phyloP scores from a whole-genome alignment of 2,797 vertebrate genomes.

The Diplodus puntazzo region DNA sequence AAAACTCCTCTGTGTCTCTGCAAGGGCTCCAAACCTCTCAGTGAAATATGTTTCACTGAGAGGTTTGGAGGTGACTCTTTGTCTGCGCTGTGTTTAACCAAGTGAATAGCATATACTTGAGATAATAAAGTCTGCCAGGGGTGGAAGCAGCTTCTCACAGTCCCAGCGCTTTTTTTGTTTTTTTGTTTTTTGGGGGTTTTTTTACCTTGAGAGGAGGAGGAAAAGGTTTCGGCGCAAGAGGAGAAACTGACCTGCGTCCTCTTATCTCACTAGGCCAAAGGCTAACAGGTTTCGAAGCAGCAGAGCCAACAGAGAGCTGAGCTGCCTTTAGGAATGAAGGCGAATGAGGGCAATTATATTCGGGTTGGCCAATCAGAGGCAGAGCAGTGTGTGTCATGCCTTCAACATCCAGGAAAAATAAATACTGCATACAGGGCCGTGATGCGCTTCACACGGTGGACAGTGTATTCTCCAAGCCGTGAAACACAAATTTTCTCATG shows the following conservation, averaged over 20 bases:
- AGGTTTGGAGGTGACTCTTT: slow-evolving; percentile 16
- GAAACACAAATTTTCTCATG: too few relatives aligned
- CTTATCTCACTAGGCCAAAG: slow-evolving; percentile 71
- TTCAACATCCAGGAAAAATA: too few relatives aligned
- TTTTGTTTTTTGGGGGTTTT: not conserved
- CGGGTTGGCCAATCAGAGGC: too few relatives aligned
- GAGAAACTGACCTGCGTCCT: slow-evolving; percentile 54
- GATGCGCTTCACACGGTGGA: too few relatives aligned
- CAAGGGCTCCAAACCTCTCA: not conserved
- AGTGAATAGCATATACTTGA: not conserved
- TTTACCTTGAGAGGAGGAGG: slow-evolving; percentile 1
- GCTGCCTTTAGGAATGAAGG: not conserved
- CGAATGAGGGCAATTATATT: too few relatives aligned
- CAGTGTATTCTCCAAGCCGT: too few relatives aligned
- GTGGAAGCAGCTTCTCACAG: slow-evolving; percentile 22
- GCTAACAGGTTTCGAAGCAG: slow-evolving; percentile 52
- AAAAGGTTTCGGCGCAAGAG: slow-evolving; percentile 24
- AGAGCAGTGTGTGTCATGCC: too few relatives aligned
- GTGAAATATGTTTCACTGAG: not conserved
- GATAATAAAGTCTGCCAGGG: not conserved
- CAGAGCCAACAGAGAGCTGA: slow-evolving; percentile 32
- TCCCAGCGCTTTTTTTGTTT: not conserved
- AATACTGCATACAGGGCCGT: too few relatives aligned
- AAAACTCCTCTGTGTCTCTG: not conserved
- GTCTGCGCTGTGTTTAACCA: slow-evolving; percentile 15